Evolutionary conservation across 1,140 invertebrate genomes (phyloP), one percentile per base, ranked within the genome.

Genomic region (Chionoecetes opilio): DNA sequence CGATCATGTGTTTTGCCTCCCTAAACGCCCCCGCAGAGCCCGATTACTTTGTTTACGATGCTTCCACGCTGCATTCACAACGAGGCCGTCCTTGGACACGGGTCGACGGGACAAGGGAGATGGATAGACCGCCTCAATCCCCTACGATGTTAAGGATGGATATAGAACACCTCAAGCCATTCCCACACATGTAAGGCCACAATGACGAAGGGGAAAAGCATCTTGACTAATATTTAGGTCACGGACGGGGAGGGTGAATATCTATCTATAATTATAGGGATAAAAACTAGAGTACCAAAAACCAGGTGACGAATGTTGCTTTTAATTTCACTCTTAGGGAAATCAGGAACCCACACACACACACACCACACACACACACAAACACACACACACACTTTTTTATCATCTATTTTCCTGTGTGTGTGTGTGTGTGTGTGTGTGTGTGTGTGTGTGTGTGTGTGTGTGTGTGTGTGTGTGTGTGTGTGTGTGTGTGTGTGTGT

Each of bases 1-100:
- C 92, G 85, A 88, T 93, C 92, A 93, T 87, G 85, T 93, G 92
- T 82, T 92, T 92, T 41, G 91, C 53, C n/a, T n/a, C 31, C n/a
- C 63, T 92, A 92, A 92, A 92, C n/a, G n/a, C 82, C 82, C 91
- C 31, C 63, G 0, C 32, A 86, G 88, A 35, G 63, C 84, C 32
- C 91, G 91, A 92, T 92, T 63, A 35, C 82, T 17, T n/a, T 32
- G 11, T 92, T 92, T 92, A 92, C 82, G 91, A 63, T 34, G 75
- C 3, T 37, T 38, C 29, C 29, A 35, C 17, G 31, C 38, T 41
- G 88, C 53, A 90, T 90, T 90, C 34, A 90, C 88, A 90, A 37
- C 88, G 90, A 91, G 3, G 38, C 3, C 37, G 1, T 38, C 17
- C 21, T 37, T 34, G 34, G n/a, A 32, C 21, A 53, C 29, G 32